Evolutionary conservation across 2,113 vertebrate genomes (phyloP), one percentile per base, ranked within the genome.

Genomic region (Himantopus leucocephalus): DNA sequence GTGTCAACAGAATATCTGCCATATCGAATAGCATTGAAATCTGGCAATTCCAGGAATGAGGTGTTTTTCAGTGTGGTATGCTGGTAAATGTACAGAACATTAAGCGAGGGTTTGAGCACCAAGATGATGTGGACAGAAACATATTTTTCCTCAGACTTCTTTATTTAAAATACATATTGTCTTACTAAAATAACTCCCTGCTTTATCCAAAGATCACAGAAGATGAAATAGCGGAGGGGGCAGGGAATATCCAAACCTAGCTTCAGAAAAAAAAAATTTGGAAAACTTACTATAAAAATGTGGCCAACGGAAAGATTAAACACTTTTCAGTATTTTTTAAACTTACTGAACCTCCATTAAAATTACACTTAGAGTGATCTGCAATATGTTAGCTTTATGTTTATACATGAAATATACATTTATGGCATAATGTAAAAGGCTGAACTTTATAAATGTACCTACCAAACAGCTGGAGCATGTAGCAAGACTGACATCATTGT

Each of bases 371-470:
- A 52, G 94, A 97, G 96, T 81, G 96, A 96, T 98, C 97, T 98
- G 98, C 97, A 97, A 94, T 98, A 97, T 97, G 98, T 98, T 98
- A 98, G 96, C 91, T 97, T 97, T 97, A 97, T 96, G 97, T 98
- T 97, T 98, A 97, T 97, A 97, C 87, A 87, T 80, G 94, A 96
- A 95, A 92, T 37, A 81, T 97, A 96, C 98, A 98, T 98, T 98
- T 98, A 97, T 96, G 97, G 97, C 90, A 96, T 91, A 90, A 97
- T 85, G 97, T 97, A 97, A 94, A 97, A 96, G 96, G 90, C 93
- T 98, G 97, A 97, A 97, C 97, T 98, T 97, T 96, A 97, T 97
- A 98, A 98, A 98, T 94, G 97, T 97, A 98, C 98, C 97, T 98
- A 97, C 88, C 93, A 95, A 97, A 97, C 98, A 98, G 97, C 98